Conservation (phyloP, 2,888 invertebrate genomes). For the Pammene fasciana region DNA sequence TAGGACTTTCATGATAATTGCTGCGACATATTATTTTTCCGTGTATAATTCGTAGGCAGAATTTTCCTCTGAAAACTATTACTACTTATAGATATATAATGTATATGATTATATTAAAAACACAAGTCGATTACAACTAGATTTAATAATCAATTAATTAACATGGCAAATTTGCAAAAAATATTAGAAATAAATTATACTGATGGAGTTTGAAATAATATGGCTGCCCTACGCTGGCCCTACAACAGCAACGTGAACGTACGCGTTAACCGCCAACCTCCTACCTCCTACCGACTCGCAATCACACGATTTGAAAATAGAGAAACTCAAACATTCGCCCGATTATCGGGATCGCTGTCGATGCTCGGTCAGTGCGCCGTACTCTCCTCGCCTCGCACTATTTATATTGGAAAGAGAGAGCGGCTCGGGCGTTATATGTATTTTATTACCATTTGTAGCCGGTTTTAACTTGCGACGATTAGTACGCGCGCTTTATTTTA, state of each 20-base stretch:
- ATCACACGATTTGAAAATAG: slow-evolving; percentile 78
- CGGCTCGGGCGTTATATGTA: slow-evolving; percentile 75
- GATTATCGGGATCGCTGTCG: slow-evolving; percentile 81
- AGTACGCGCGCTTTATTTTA: slow-evolving; percentile 74
- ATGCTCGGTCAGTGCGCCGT: slow-evolving; percentile 79
- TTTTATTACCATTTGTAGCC: slow-evolving; percentile 81
- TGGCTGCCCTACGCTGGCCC: slow-evolving; percentile 13
- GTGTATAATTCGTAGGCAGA: too few species aligned
- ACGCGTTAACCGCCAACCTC: slow-evolving; percentile 55
- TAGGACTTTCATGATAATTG: too few species aligned
- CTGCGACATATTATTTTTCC: too few species aligned
- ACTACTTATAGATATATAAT: too few species aligned
- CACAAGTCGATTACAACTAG: too few species aligned
- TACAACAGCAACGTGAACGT: slow-evolving; percentile 59
- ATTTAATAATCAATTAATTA: too few species aligned
- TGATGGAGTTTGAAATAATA: not conserved
- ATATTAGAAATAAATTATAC: too few species aligned
- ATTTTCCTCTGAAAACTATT: too few species aligned
- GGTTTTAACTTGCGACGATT: slow-evolving; percentile 77
- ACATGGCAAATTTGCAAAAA: too few species aligned
- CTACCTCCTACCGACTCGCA: slow-evolving; percentile 57
- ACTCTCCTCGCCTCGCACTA: slow-evolving; percentile 75
- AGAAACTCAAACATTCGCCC: slow-evolving; percentile 78
- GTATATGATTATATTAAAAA: too few species aligned
- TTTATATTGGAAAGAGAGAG: slow-evolving; percentile 80